These are phyloP conservation scores for Callaeas wilsoni DNA, from an alignment of 2,113 vertebrate genomes.

Conservation along the genomic window DNA sequence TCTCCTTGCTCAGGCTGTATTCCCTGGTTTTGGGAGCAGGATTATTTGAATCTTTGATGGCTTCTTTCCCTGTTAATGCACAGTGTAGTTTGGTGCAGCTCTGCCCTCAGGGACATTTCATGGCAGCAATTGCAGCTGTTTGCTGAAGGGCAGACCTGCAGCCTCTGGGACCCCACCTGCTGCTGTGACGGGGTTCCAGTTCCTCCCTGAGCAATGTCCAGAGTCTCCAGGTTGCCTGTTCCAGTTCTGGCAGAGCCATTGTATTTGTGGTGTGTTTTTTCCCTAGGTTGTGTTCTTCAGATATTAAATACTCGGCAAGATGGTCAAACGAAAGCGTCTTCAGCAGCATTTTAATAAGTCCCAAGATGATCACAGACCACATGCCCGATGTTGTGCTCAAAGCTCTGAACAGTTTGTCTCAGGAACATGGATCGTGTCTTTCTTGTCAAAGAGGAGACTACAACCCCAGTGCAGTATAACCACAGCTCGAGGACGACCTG, in stretches of 20 bases:
- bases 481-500: rapidly evolving
- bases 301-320: conserved; percentile 75
- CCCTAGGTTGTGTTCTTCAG: conserved; percentile 81
- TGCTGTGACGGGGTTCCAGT: background rate
- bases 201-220: background rate
- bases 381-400: conserved; percentile 86
- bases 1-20: background rate
- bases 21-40: rapidly evolving
- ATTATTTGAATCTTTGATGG: too few relatives aligned
- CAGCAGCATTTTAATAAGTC: conserved; percentile 88
- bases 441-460: conserved; percentile 72
- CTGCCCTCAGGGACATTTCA: background rate
- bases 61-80: background rate
- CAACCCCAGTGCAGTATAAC: background rate
- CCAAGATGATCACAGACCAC: conserved; percentile 92
- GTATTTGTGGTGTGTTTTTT: background rate
- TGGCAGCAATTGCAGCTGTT: background rate
- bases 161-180: background rate
- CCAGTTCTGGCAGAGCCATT: background rate
- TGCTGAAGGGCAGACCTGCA: background rate
- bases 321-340: conserved; percentile 86
- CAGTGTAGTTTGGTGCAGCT: background rate
- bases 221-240: background rate
- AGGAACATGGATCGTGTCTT: conserved; percentile 59
- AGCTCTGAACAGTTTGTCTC: conserved; percentile 79